Conservation (phyloP, 1,140 invertebrate genomes). For the Spodoptera frugiperda region DNA sequence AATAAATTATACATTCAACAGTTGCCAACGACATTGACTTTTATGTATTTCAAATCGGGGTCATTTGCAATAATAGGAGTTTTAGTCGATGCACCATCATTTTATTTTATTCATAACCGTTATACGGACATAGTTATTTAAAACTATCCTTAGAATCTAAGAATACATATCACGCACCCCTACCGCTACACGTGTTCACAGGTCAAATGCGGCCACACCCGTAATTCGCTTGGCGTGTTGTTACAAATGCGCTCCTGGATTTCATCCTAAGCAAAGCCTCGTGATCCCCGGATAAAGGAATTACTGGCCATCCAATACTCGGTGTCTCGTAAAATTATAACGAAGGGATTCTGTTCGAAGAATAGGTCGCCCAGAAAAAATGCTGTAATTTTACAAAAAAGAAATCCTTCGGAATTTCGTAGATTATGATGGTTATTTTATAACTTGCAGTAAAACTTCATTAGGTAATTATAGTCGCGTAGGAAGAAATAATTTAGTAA, state of each 20-base stretch:
- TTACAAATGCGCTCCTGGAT: neutral
- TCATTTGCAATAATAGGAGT: slow-evolving; percentile 20
- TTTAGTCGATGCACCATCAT: neutral
- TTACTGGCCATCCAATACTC: neutral
- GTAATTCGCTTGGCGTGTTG: slow-evolving; percentile 1
- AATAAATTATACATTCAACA: slow-evolving; percentile 29
- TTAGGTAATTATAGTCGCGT: too few relatives aligned
- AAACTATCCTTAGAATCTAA: neutral
- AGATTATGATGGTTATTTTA: neutral
- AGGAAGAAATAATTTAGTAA: too few relatives aligned
- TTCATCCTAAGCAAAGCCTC: neutral
- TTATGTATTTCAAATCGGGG: slow-evolving; percentile 24
- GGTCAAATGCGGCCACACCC: slow-evolving; percentile 4
- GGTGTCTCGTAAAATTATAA: neutral
- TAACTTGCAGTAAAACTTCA: too few relatives aligned
- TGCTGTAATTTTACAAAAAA: neutral
- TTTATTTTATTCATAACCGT: slow-evolving; percentile 8
- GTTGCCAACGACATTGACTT: slow-evolving; percentile 4
- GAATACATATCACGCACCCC: neutral
- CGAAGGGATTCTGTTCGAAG: neutral
- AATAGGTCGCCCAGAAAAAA: slow-evolving; percentile 4
- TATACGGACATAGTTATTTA: neutral
- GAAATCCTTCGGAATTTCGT: neutral
- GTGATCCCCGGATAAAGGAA: slow-evolving; percentile 19
- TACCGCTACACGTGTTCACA: too few relatives aligned